Evolutionary conservation across 2,797 vertebrate genomes (phyloP), one percentile per base, ranked within the genome.

Genomic region (Odontamblyopus lacepedii): DNA sequence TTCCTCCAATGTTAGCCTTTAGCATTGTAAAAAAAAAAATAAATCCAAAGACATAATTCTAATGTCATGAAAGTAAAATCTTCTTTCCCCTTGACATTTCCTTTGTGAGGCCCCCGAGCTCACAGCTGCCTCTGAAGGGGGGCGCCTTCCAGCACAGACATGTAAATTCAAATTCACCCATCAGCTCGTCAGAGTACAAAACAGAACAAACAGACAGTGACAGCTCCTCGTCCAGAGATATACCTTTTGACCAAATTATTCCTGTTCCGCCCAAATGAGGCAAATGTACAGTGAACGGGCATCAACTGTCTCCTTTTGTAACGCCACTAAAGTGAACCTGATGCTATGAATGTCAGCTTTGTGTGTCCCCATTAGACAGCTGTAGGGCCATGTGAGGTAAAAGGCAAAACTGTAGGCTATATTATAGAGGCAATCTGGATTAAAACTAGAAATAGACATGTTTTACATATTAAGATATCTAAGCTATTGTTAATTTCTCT

Each of bases 271-370:
- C 86, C 73, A 72, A 90, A 86, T 86, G 73, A 83, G 77, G 55
- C 80, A 88, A 81, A 89, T 87, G 81, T 26, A 30, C 78, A 80
- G 83, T 86, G 75, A 76, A 83, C 61, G 38, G 76, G 63, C 78
- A 80, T 62, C 83, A 67, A 82, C 76, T 67, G 80, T 79, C 70
- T 78, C 53, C 77, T 85, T 89, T 86, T 90, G 85, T 87, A 74
- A 86, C 78, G 69, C 19, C 76, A 81, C 77, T 83, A 77, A 89
- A 85, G 87, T 76, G 72, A 81, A 87, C 76, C 78, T 78, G 78
- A 84, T 84, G 77, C 80, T 75, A 79, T 89, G 80, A 87, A 87
- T 82, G 81, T 80, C 66, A 81, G 78, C 83, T 84, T 87, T 87
- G 84, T 73, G 83, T 78, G 81, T 84, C 84, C 82, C 77, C 81